phyloP scores from a whole-genome alignment of 1,140 invertebrate species.

The Meloidogyne hapla region DNA sequence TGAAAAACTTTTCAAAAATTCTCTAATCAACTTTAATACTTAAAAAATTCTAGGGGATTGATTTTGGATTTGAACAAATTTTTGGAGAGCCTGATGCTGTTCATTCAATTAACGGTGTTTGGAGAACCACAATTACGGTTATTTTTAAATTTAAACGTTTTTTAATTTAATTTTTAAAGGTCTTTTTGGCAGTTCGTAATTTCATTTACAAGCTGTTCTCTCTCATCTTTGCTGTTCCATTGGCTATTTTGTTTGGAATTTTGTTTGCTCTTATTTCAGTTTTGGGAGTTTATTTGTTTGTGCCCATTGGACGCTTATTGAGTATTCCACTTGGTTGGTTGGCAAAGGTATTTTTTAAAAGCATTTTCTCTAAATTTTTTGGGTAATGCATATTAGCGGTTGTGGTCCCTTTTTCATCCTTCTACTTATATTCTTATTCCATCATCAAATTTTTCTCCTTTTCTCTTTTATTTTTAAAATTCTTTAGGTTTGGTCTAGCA shows the following conservation, averaged over 20 bases:
- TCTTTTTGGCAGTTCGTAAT: slow-evolving; percentile 9
- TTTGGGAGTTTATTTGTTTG: slow-evolving; percentile 32
- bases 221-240: slow-evolving; percentile 29
- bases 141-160: slow-evolving; percentile 65
- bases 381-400: too few relatives aligned
- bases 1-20: too few relatives aligned
- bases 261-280: slow-evolving; percentile 39
- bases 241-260: slow-evolving; percentile 32
- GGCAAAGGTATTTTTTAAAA: slow-evolving; percentile 30
- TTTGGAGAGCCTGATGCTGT: slow-evolving; percentile 67
- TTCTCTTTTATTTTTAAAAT: slow-evolving; percentile 17
- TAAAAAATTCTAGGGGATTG: slow-evolving; percentile 34
- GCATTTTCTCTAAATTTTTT: neutral
- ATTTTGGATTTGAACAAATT: slow-evolving; percentile 67
- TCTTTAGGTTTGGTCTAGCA: slow-evolving; percentile 30
- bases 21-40: neutral
- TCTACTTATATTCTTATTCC: too few relatives aligned
- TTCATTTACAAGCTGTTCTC: slow-evolving; percentile 58
- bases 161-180: slow-evolving; percentile 38
- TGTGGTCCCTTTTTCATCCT: too few relatives aligned
- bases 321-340: slow-evolving; percentile 42
- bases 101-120: slow-evolving; percentile 66
- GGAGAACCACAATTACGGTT: slow-evolving; percentile 65
- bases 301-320: slow-evolving; percentile 42
- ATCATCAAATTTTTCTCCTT: neutral